Evolutionary conservation across 2,888 invertebrate genomes (phyloP).

Genomic region (Caenorhabditis drosophilae): DNA sequence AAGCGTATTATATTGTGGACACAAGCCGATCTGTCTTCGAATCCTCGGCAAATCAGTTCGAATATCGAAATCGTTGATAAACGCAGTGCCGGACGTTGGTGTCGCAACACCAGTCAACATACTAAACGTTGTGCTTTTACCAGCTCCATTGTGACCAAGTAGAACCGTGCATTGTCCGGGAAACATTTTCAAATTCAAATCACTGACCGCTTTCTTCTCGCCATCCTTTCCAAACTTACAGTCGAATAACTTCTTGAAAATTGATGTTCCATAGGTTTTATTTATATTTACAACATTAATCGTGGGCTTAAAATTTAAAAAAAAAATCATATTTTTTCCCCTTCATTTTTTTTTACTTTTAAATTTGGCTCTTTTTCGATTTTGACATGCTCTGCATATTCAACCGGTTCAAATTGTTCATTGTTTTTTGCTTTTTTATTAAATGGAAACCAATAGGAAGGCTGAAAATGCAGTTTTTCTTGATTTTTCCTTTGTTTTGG

Average conservation of each 20-base stretch:
- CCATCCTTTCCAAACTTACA: constrained; percentile 55
- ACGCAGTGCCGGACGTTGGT: constrained; percentile 57
- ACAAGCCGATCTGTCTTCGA: constrained; percentile 78
- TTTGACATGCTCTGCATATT: constrained; percentile 16
- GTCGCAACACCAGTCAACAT: constrained; percentile 79
- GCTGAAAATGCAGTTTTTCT: too few species aligned
- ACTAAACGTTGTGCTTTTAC: constrained; percentile 90
- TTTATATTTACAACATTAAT: constrained; percentile 54
- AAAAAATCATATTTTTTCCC: not conserved
- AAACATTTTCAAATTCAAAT: constrained; percentile 78
- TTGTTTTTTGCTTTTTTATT: constrained; percentile 9
- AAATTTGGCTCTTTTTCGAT: constrained; percentile 28
- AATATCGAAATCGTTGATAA: constrained; percentile 74
- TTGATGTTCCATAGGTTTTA: constrained; percentile 57
- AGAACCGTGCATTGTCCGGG: constrained; percentile 76
- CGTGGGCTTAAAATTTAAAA: constrained; percentile 22
- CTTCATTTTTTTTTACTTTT: constrained; percentile 23
- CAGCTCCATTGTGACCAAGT: constrained; percentile 86
- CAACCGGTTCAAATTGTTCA: constrained; percentile 11
- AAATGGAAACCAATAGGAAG: constrained; percentile 62
- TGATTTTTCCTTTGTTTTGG: too few species aligned
- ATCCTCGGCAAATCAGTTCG: constrained; percentile 69
- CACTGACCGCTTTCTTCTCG: constrained; percentile 75
- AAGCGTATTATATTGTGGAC: constrained; percentile 85
- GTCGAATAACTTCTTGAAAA: constrained; percentile 61